These are phyloP conservation scores for Limanda limanda DNA, from an alignment of 2,113 vertebrate species.

Conservation along the genomic window DNA sequence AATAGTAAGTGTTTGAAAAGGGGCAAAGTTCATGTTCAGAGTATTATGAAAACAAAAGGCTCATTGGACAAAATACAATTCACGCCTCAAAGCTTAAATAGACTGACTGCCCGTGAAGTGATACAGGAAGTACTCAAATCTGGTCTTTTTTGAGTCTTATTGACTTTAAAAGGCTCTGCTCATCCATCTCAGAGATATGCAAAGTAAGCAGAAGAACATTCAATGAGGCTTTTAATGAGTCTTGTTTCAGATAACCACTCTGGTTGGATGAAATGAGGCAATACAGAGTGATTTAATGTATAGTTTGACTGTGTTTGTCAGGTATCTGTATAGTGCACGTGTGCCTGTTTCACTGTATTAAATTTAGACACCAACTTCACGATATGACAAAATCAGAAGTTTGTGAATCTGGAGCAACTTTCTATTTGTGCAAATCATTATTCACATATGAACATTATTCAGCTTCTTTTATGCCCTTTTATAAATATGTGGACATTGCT, in stretches of 20 bases:
- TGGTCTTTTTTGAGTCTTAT: background rate
- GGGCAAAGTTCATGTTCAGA: constrained; percentile 33
- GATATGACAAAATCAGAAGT: too few species aligned
- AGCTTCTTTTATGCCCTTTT: too few species aligned
- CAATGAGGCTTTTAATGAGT: constrained; percentile 26
- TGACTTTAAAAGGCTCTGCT: constrained; percentile 2
- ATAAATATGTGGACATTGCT: too few species aligned
- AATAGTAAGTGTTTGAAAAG: constrained; percentile 50
- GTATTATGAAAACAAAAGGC: constrained; percentile 16
- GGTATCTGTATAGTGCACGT: too few species aligned
- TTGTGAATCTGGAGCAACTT: too few species aligned
- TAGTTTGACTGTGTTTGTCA: too few species aligned
- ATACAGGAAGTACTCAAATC: constrained; percentile 18
- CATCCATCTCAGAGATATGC: constrained; percentile 31
- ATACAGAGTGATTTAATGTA: too few species aligned
- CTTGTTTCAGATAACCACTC: constrained; percentile 3
- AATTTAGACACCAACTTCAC: too few species aligned
- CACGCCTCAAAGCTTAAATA: background rate
- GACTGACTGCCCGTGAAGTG: background rate
- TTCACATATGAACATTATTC: too few species aligned
- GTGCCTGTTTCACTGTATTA: too few species aligned
- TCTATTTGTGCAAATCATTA: too few species aligned
- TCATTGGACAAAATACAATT: background rate
- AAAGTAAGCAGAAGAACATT: constrained; percentile 8
- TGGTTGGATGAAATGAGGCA: background rate